phyloP scores from a whole-genome alignment of 2,888 invertebrate species.

The Pycnomerus fuliginosus region DNA sequence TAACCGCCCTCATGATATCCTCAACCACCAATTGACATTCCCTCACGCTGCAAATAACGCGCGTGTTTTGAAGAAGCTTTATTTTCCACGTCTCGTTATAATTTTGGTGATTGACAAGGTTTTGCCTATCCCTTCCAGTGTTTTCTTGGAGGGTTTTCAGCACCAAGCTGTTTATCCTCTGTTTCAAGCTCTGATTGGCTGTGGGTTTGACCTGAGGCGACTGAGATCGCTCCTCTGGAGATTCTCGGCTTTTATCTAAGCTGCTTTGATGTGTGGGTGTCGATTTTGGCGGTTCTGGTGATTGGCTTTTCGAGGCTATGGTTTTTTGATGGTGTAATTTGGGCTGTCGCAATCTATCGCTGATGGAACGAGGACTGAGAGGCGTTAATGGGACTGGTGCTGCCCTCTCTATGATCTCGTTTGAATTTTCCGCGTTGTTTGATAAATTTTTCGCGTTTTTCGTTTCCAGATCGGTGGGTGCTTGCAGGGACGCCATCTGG shows the following conservation, averaged over 20 bases:
- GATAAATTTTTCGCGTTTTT: slow-evolving; percentile 40
- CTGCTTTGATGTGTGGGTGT: slow-evolving; percentile 2
- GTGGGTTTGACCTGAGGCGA: slow-evolving; percentile 11
- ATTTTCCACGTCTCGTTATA: slow-evolving; percentile 74
- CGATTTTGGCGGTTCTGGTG: slow-evolving; percentile 35
- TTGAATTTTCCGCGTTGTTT: slow-evolving; percentile 27
- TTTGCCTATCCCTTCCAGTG: slow-evolving; percentile 62
- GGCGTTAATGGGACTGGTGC: slow-evolving; percentile 12
- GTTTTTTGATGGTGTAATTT: slow-evolving; percentile 42
- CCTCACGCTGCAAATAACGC: slow-evolving; percentile 75
- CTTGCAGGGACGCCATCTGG: slow-evolving; percentile 35
- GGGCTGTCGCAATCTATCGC: slow-evolving; percentile 48
- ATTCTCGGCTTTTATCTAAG: slow-evolving; percentile 11
- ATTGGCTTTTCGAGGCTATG: slow-evolving; percentile 33
- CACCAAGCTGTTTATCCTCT: slow-evolving; percentile 83
- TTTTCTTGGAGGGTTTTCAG: slow-evolving; percentile 89
- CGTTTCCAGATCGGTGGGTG: slow-evolving; percentile 36
- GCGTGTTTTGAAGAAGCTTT: slow-evolving; percentile 77
- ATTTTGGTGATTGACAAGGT: slow-evolving; percentile 44
- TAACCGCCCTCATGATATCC: slow-evolving; percentile 59
- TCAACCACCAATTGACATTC: slow-evolving; percentile 77
- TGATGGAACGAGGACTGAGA: slow-evolving; percentile 43
- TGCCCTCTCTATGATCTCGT: slow-evolving; percentile 23
- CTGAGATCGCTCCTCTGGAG: slow-evolving; percentile 15
- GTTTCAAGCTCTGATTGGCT: slow-evolving; percentile 79